Percentiles rank a stretch among this genome's conserved stretches.
Evolutionary conservation across 1,140 invertebrate species (phyloP).

Genomic region (Globodera rostochiensis): DNA sequence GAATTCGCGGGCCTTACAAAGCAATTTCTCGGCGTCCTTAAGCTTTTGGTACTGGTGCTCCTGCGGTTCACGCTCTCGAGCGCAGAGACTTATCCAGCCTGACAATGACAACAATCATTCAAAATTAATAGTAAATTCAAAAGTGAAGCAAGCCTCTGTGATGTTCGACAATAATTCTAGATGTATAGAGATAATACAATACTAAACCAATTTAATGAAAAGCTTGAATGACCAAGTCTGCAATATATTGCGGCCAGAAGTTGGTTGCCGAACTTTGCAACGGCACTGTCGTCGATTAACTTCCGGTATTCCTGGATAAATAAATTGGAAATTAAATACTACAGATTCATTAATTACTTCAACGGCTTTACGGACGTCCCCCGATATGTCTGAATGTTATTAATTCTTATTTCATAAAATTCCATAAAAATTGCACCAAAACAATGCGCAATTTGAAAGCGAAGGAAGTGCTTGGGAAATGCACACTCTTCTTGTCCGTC

Average conservation of each 20-base stretch:
- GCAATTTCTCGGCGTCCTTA: constrained; percentile 32
- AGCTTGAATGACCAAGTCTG: constrained; percentile 26
- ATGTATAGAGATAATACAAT: not conserved
- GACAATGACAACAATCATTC: not conserved
- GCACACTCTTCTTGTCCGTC: constrained; percentile 26
- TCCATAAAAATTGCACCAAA: constrained; percentile 19
- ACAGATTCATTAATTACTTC: not conserved
- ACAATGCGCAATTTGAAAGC: constrained; percentile 43
- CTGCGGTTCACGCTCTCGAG: constrained; percentile 31
- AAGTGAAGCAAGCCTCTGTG: not conserved
- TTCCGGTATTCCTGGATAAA: constrained; percentile 34
- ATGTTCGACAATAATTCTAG: not conserved
- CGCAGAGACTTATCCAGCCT: constrained; percentile 38
- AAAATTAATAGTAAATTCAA: constrained; percentile 8
- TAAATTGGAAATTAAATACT: not conserved
- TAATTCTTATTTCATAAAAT: not conserved
- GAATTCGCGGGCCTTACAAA: constrained; percentile 26
- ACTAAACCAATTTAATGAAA: not conserved
- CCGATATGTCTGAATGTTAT: not conserved
- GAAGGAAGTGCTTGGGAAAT: constrained; percentile 37
- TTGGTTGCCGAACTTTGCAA: constrained; percentile 20
- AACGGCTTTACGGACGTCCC: constrained; percentile 36
- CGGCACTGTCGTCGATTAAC: constrained; percentile 30
- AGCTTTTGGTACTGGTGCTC: constrained; percentile 35
- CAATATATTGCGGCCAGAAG: constrained; percentile 37